Base-by-base conservation (phyloP, 1,140 invertebrate genomes). In the Heliconius nattereri region DNA sequence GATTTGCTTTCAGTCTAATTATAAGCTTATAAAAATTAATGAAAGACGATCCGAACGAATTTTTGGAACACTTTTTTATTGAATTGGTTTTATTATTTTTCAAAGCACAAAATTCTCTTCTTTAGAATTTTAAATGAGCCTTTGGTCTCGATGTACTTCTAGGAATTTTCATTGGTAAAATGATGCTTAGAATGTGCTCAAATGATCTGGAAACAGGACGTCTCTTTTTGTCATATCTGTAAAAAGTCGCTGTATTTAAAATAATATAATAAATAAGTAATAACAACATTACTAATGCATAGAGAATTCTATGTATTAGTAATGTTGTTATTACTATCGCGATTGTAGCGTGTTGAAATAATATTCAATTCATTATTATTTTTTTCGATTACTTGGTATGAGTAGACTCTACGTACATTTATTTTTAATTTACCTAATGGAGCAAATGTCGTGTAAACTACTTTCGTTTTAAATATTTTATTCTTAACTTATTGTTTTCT, bases 361-460 rank as follows among this genome's bases (percentile, higher is more conserved):
- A n/a, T n/a, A n/a, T 72, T 72, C 37, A 72, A 20, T 75, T 75
- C 13, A 16, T 66, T 57, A n/a, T 76, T 35, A 52, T 76, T 76
- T 71, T 49, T 32, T 71, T 76, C 11, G 66, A 71, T 71, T 71
- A 9, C 71, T 37, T 2, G 7, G 9, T 71, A 23, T 72, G 16
- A 37, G 2, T 23, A 37, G 32, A 72, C 3, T 23, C 7, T 37
- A 72, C 7, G 71, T 72, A 72, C 78, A 83, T 81, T 84, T 73
- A 72, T 83, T 79, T 87, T 86, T 85, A 85, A 87, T 87, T 85
- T 85, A 78, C 80, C 78, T 87, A 86, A 87, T 87, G 85, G 85
- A 84, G 35, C 60, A 76, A 57, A 84, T 81, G 37, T 60, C 81
- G 84, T 84, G 75, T 83, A 77, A 84, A 81, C 82, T 84, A 81